Conservation (phyloP, 2,888 invertebrate genomes). For the Macaria liturata region DNA sequence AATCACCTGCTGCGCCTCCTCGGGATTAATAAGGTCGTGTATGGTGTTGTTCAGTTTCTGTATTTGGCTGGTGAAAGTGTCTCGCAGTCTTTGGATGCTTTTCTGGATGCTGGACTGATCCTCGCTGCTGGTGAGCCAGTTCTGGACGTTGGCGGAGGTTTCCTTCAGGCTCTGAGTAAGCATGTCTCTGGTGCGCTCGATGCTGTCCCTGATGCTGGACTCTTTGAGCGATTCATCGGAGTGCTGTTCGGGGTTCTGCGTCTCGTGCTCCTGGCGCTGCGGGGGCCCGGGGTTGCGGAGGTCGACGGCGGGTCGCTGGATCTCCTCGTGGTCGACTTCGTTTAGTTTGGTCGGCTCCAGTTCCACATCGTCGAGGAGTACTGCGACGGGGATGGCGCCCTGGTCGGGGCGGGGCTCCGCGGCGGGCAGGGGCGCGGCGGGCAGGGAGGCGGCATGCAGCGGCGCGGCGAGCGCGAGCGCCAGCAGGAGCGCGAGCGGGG, state of each 20-base stretch:
- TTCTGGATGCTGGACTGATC: conserved; percentile 57
- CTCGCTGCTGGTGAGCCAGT: conserved; percentile 50
- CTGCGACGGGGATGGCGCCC: conserved; percentile 60
- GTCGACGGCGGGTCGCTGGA: conserved; percentile 59
- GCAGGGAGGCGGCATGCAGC: conserved; percentile 46
- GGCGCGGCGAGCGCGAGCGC: conserved; percentile 24
- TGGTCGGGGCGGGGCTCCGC: conserved; percentile 50
- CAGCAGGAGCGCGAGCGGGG: conserved; percentile 60
- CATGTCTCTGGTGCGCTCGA: conserved; percentile 51
- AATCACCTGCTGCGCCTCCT: conserved; percentile 15
- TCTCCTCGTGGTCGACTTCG: conserved; percentile 42
- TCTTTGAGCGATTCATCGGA: conserved; percentile 49
- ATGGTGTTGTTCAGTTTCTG: conserved; percentile 58
- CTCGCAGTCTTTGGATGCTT: conserved; percentile 55
- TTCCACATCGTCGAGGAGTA: conserved; percentile 46
- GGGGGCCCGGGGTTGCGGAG: conserved; percentile 67
- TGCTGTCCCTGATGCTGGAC: conserved; percentile 51
- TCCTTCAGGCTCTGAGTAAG: conserved; percentile 53
- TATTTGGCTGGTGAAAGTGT: conserved; percentile 56
- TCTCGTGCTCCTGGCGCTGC: conserved; percentile 72
- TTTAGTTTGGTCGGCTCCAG: conserved; percentile 39
- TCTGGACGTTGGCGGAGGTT: conserved; percentile 56
- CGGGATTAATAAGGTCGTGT: conserved; percentile 39
- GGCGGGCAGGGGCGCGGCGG: conserved; percentile 58
- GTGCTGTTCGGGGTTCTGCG: conserved; percentile 63